A percentile compares a stretch with the other conserved stretches of the same genome.
Evolutionary conservation across 2,888 invertebrate genomes (phyloP).

Genomic region (Caenorhabditis imperialis): DNA sequence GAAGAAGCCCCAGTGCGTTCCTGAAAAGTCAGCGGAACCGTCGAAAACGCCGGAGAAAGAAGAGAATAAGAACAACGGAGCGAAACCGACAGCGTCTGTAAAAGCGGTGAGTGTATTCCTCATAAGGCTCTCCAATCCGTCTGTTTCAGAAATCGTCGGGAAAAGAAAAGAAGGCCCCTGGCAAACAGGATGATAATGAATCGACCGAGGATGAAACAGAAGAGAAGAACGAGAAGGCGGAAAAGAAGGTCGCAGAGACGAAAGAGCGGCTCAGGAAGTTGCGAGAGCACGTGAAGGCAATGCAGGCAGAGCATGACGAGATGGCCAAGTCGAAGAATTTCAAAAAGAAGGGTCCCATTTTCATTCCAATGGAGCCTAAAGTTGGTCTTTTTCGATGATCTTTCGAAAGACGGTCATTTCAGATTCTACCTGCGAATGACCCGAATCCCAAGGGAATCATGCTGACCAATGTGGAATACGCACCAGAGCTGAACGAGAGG

Average conservation of each 20-base stretch:
- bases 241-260: slow-evolving; percentile 1
- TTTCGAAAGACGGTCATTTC: not conserved
- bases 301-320: slow-evolving; percentile 3
- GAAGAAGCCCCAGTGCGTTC: too few relatives aligned
- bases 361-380: slow-evolving; percentile 20
- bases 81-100: too few relatives aligned
- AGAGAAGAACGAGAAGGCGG: slow-evolving; percentile 11
- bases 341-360: slow-evolving; percentile 20
- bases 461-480: slow-evolving; percentile 13
- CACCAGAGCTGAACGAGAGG: slow-evolving; percentile 14
- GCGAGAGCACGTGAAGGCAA: slow-evolving; percentile 7
- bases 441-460: slow-evolving; percentile 5
- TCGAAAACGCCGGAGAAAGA: too few relatives aligned
- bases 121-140: too few relatives aligned
- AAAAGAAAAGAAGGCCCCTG: too few relatives aligned
- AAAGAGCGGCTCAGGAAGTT: slow-evolving; percentile 10
- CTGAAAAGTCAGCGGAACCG: too few relatives aligned
- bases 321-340: slow-evolving; percentile 4
- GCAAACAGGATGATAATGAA: not conserved
- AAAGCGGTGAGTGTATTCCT: too few relatives aligned
- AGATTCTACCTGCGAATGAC: slow-evolving; percentile 10
- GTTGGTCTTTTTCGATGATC: not conserved
- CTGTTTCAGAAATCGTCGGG: too few relatives aligned
- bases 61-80: too few relatives aligned
- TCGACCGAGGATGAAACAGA: not conserved